Evolutionary conservation across 1,140 invertebrate species (phyloP).

Genomic region (Aphaenogaster floridana): DNA sequence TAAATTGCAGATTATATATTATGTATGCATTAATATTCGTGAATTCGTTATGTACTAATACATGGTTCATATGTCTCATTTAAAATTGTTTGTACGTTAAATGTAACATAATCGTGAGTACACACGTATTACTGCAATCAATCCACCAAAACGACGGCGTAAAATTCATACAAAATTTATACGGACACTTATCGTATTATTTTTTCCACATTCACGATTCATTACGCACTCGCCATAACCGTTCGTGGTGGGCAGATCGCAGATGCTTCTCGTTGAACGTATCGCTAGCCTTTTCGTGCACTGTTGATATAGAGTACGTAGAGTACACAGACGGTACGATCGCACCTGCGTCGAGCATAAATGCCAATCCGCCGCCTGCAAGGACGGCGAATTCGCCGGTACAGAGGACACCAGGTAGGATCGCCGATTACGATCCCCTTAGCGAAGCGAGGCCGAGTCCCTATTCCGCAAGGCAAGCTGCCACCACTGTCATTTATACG

Average conservation of each 20-base stretch:
- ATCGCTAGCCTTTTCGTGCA: slow-evolving; percentile 64
- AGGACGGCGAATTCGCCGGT: slow-evolving; percentile 84
- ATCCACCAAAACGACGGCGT: not conserved
- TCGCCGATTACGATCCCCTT: slow-evolving; percentile 93
- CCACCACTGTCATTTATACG: slow-evolving; percentile 94
- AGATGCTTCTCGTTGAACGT: slow-evolving; percentile 32
- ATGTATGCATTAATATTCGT: not conserved
- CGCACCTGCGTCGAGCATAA: slow-evolving; percentile 80
- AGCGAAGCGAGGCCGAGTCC: slow-evolving; percentile 91
- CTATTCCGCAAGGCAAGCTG: slow-evolving; percentile 91
- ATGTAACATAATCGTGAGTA: not conserved
- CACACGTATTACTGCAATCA: slow-evolving; percentile 2
- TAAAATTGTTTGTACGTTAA: not conserved
- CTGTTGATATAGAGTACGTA: slow-evolving; percentile 85
- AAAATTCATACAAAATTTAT: not conserved
- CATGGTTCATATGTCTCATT: not conserved
- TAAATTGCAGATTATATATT: slow-evolving; percentile 12
- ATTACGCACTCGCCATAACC: not conserved
- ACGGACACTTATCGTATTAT: not conserved
- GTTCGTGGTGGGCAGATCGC: slow-evolving; percentile 3
- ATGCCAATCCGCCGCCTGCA: slow-evolving; percentile 81
- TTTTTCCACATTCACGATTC: not conserved
- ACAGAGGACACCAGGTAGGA: slow-evolving; percentile 89
- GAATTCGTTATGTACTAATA: not conserved
- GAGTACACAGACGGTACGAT: slow-evolving; percentile 86